Evolutionary conservation across 2,888 invertebrate species (phyloP).

Genomic region (Phragmatobia fuliginosa): DNA sequence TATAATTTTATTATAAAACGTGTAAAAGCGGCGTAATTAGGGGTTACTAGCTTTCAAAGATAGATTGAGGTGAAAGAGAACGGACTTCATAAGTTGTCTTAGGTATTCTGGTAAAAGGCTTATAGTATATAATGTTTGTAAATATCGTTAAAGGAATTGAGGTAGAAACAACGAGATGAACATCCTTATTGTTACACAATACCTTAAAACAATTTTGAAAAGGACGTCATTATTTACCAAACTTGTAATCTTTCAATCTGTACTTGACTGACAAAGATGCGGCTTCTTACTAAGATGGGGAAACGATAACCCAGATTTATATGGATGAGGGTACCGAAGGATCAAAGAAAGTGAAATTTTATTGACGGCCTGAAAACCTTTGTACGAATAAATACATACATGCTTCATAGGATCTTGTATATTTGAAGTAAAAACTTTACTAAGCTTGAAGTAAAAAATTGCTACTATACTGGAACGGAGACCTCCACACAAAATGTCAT

Average conservation of each 20-base stretch:
- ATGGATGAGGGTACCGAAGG: constrained; percentile 30
- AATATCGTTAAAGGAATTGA: background rate
- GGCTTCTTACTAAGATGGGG: constrained; percentile 27
- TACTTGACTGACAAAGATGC: constrained; percentile 23
- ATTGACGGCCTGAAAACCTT: constrained; percentile 35
- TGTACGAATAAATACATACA: constrained; percentile 26
- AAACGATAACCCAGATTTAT: constrained; percentile 46
- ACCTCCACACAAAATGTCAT: too few species aligned
- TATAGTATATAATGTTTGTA: background rate
- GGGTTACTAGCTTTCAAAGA: too few species aligned
- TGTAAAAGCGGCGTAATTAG: too few species aligned
- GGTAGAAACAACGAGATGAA: constrained; percentile 36
- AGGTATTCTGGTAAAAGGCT: too few species aligned
- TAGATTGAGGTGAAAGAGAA: too few species aligned
- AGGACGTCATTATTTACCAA: constrained; percentile 29
- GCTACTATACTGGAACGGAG: background rate
- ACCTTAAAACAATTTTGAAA: constrained; percentile 24
- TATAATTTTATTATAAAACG: too few species aligned
- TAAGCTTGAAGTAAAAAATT: background rate
- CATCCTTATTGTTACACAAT: constrained; percentile 25
- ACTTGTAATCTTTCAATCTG: constrained; percentile 38
- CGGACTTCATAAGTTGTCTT: too few species aligned
- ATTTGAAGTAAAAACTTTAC: background rate
- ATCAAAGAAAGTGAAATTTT: constrained; percentile 51
- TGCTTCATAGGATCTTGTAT: constrained; percentile 22